These are phyloP conservation scores for Butorides virescens DNA, from an alignment of 2,113 vertebrate species.

Conservation along the genomic window DNA sequence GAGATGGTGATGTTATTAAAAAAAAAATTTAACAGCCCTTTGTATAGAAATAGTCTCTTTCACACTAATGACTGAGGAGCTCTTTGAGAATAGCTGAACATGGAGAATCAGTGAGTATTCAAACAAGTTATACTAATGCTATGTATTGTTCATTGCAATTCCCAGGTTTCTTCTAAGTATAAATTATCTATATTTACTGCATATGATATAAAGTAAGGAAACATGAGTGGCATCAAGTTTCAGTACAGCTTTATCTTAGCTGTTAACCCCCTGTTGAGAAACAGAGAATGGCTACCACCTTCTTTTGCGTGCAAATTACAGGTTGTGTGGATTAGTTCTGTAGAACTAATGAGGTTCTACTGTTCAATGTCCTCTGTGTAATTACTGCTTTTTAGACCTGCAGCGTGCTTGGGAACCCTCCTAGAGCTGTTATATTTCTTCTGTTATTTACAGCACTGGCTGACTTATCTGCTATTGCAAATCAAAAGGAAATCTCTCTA, in stretches of 20 bases:
- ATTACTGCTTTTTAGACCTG: background rate
- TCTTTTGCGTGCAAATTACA: background rate
- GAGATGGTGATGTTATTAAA: background rate
- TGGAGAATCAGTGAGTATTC: background rate
- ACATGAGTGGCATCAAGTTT: background rate
- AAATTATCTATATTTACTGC: background rate
- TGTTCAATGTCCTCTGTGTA: background rate
- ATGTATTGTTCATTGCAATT: background rate
- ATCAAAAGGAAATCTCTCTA: background rate
- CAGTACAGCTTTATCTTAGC: background rate
- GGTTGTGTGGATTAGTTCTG: background rate
- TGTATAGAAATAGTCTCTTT: background rate
- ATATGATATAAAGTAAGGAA: background rate
- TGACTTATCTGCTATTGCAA: background rate
- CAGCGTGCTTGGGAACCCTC: background rate
- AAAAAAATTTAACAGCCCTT: background rate
- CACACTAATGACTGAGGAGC: background rate
- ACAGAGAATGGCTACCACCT: background rate
- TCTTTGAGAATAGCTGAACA: background rate
- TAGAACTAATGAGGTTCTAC: background rate
- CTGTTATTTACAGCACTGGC: background rate
- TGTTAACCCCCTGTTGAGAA: background rate
- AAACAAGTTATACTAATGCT: background rate
- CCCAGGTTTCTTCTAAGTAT: background rate
- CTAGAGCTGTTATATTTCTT: background rate